phyloP scores from a whole-genome alignment of 37 sponge, comb jelly and placozoan species.

The Ianthella basta region DNA sequence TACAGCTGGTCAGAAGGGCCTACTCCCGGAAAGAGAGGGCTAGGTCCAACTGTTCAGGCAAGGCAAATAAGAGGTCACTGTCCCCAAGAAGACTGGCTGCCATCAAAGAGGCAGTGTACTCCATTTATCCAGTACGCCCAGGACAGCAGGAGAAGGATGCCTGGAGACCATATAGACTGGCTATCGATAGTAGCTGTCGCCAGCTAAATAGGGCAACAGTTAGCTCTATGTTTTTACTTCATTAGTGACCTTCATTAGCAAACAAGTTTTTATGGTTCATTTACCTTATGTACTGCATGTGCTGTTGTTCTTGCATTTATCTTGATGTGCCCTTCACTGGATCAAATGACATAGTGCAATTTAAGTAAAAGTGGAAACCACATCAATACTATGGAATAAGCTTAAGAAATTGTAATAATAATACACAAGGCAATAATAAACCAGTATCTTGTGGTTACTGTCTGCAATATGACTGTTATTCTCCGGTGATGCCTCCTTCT shows the following conservation, averaged over 20 bases:
- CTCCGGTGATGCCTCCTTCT: slow-evolving; percentile 22
- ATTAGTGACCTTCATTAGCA: no score
- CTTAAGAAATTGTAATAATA: no score
- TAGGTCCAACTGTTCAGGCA: slow-evolving; percentile 9
- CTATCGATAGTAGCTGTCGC: neutral
- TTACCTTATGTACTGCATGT: no score
- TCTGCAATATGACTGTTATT: neutral
- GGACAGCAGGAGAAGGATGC: slow-evolving; percentile 5
- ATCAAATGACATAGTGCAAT: no score
- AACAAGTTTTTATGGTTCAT: no score
- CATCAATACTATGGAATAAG: no score
- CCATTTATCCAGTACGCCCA: slow-evolving; percentile 11
- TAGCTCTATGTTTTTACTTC: neutral
- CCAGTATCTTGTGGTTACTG: no score
- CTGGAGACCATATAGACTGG: neutral
- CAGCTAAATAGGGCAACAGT: slow-evolving; percentile 6
- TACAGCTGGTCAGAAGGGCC: neutral
- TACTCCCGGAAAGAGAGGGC: slow-evolving; percentile 27
- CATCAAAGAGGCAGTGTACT: neutral
- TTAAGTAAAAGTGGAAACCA: no score
- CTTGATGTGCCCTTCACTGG: no score
- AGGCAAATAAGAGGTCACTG: neutral
- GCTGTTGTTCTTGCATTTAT: no score
- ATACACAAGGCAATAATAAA: no score
- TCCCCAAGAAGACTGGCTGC: slow-evolving; percentile 5